phyloP scores from a whole-genome alignment of 2,888 invertebrate genomes.

The Drosophila colorata region DNA sequence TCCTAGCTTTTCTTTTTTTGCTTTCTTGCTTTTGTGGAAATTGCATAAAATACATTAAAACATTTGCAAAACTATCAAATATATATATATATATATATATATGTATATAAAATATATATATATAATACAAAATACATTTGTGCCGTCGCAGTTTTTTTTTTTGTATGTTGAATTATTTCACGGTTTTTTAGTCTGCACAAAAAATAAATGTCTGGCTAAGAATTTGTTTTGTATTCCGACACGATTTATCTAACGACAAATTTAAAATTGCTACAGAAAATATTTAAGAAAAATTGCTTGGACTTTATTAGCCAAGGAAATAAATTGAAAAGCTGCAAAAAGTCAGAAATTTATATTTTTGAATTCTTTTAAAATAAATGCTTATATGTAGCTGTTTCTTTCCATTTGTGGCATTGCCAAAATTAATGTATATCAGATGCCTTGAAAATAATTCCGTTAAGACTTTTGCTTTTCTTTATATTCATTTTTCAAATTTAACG shows the following conservation, averaged over 20 bases:
- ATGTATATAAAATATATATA: slow-evolving; percentile 23
- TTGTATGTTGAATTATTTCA: slow-evolving; percentile 29
- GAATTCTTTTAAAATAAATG: slow-evolving; percentile 8
- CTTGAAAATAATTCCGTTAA: slow-evolving; percentile 16
- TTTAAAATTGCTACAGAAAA: slow-evolving; percentile 20
- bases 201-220: slow-evolving; percentile 56
- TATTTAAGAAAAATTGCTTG: neutral
- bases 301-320: slow-evolving; percentile 5
- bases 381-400: slow-evolving; percentile 1
- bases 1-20: no score
- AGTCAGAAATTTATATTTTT: slow-evolving; percentile 1
- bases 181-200: slow-evolving; percentile 28
- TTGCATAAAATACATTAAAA: slow-evolving; percentile 16
- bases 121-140: slow-evolving; percentile 33
- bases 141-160: slow-evolving; percentile 59
- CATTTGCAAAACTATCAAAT: slow-evolving; percentile 54
- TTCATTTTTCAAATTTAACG: slow-evolving; percentile 53
- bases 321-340: neutral
- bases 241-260: slow-evolving; percentile 53
- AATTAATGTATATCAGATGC: slow-evolving; percentile 2
- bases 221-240: slow-evolving; percentile 34
- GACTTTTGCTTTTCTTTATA: slow-evolving; percentile 14
- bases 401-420: neutral
- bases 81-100: slow-evolving; percentile 21
- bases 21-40: slow-evolving; percentile 45